A percentile compares a stretch with the other conserved stretches of the same genome.
phyloP scores from a whole-genome alignment of 2,888 invertebrate genomes.

The Iselma pallidipennis region DNA sequence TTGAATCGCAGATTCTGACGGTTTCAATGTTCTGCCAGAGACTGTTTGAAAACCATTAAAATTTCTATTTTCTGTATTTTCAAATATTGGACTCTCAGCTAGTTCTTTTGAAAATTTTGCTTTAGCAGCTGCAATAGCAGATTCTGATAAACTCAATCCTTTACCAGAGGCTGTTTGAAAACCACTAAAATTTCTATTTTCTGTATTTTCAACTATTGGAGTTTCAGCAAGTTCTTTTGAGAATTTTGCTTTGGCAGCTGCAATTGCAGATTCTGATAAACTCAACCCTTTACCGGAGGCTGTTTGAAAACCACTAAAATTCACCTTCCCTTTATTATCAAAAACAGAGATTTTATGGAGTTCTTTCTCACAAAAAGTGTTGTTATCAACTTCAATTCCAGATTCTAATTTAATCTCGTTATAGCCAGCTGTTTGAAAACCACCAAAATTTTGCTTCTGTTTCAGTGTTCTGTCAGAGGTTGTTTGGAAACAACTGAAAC shows the following conservation, averaged over 20 bases:
- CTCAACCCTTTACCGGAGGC: constrained; percentile 22
- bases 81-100: constrained; percentile 1
- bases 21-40: background rate
- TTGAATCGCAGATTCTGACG: background rate
- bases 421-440: constrained; percentile 13
- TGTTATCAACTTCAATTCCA: constrained; percentile 17
- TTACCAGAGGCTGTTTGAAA: constrained; percentile 18
- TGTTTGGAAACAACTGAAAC: background rate
- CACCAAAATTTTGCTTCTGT: background rate
- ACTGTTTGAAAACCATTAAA: background rate
- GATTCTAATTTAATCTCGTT: constrained; percentile 17
- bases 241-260: constrained; percentile 10
- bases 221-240: background rate
- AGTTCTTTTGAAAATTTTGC: background rate
- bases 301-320: background rate
- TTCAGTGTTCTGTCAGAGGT: background rate
- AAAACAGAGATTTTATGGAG: background rate
- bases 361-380: background rate
- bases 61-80: constrained; percentile 4
- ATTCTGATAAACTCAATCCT: constrained; percentile 17
- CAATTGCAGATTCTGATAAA: constrained; percentile 14
- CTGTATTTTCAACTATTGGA: constrained; percentile 3
- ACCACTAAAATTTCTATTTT: constrained; percentile 1
- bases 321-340: constrained; percentile 6
- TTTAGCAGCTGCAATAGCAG: constrained; percentile 18